Evolutionary conservation across 2,113 vertebrate genomes (phyloP), one percentile per base, ranked within the genome.

Genomic region (Scomber japonicus): DNA sequence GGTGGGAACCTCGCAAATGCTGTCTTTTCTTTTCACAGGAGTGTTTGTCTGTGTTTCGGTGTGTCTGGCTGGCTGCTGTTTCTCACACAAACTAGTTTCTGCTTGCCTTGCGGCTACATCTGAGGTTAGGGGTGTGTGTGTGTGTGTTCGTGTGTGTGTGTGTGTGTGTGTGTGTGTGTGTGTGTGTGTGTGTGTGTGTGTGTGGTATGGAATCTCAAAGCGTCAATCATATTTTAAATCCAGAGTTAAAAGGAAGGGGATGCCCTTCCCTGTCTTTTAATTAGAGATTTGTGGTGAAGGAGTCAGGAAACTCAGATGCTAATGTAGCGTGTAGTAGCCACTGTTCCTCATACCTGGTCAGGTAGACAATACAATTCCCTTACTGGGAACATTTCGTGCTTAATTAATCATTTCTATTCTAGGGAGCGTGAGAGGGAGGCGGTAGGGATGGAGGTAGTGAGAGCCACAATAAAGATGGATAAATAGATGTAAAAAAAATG

Each of bases 141-240:
- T 35, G 69, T 78, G 71, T 86, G 85, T 87, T 84, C 75, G 81
- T 27, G 51, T 60, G 76, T 49, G 75, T 75, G 80, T 27, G 31
- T 50, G 62, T 35, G 51, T 60, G 76, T 49, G 75, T 75, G 80
- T 27, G 31, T 50, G 62, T 35, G 24, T 27, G 24, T 27, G 21
- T 21, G 21, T 21, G 21, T 21, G 24, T 27, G 24, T 27, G 24
- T 27, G 24, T 27, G 24, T 27, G 69, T 78, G 71, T 86, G 85
- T 87, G 85, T 77, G 81, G 85, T 68, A 76, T 65, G 67, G 54
- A 66, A 68, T 80, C 83, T 90, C 73, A 74, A 84, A 74, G 78
- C 67, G 82, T 90, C 86, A 90, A 88, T 92, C 91, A 91, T 65
- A 89, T 74, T 60, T 40, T 82, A 83, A 90, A 90, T 79, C 90